These are phyloP conservation scores for Tychaedon coryphoeus DNA, from an alignment of 2,113 vertebrate species.

Conservation along the genomic window DNA sequence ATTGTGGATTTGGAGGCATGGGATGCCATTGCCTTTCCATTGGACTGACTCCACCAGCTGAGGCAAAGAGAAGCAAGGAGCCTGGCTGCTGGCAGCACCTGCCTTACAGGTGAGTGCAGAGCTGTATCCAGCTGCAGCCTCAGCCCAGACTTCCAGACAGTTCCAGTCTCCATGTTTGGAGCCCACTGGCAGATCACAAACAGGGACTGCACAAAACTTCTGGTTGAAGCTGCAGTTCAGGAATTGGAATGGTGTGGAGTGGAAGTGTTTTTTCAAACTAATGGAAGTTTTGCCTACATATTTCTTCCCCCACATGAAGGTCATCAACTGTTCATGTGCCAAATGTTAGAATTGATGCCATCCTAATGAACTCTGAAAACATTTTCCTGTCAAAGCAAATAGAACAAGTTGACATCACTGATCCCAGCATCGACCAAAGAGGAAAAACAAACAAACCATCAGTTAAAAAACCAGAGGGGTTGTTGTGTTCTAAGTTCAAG, in stretches of 20 bases:
- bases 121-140: neutral
- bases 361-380: slow-evolving; percentile 71
- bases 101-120: neutral
- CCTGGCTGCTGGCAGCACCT: neutral
- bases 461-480: slow-evolving; percentile 3
- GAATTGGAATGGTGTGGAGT: neutral
- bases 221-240: neutral
- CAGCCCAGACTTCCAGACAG: neutral
- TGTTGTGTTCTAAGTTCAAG: slow-evolving; percentile 49
- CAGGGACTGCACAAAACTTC: neutral
- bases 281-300: slow-evolving; percentile 66
- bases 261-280: slow-evolving; percentile 56
- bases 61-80: neutral
- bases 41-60: neutral
- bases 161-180: neutral
- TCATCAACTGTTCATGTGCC: slow-evolving; percentile 60
- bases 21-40: neutral
- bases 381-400: slow-evolving; percentile 69
- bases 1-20: neutral
- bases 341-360: slow-evolving; percentile 67
- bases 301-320: slow-evolving; percentile 66
- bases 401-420: slow-evolving; percentile 65
- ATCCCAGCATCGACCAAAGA: slow-evolving; percentile 61
- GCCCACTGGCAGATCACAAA: neutral
- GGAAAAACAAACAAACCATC: slow-evolving; percentile 62